Base-by-base conservation (phyloP, 2,797 vertebrate genomes). In the Pangasius larnaudii region DNA sequence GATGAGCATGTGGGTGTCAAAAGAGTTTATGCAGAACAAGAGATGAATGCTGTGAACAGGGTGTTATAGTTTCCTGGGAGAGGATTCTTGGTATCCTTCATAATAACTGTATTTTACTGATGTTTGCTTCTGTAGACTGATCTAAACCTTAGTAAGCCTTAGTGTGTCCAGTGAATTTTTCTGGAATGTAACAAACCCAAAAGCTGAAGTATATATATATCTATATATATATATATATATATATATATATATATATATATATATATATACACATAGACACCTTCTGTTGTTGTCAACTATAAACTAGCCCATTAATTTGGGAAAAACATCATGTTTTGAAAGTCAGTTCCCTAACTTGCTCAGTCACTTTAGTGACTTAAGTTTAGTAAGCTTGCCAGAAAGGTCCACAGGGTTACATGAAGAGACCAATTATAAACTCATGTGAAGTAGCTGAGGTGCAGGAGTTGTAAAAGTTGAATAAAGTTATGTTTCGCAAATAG, bases 1-100 rank as follows among this genome's bases (percentile, higher is more conserved):
- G 92, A 93, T 65, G 92, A 94, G 93, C 93, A 92, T 92, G 93
- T 94, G 94, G 93, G 93, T 95, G 95, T 96, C 94, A 95, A 88
- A 94, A 86, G 93, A 90, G 93, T 93, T 91, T 86, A 86, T 89
- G 69, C 91, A 86, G 86, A 91, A 92, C 91, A 75, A 84, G 87
- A 63, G 33, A 58, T 72, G 85, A 84, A 84, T 81, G 84, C 72
- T 89, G 85, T 82, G 51, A 89, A 84, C 71, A 86, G 84, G 87
- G 87, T 84, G 58, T 94, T 85, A 91, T 42, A 88, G 80, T 46
- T 67, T 24, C 75, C 63, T 30, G 8, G 93, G 87, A 94, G 92
- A 39, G 79, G 36, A 46, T 63, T 82, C 14, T 83, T 49, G 39
- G 27, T 30, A 84, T 84, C 59, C 16, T 30, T 84, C 18, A 19